These are phyloP conservation scores for Aspidiotus destructor DNA, from an alignment of 2,888 invertebrate species.

Conservation along the genomic window DNA sequence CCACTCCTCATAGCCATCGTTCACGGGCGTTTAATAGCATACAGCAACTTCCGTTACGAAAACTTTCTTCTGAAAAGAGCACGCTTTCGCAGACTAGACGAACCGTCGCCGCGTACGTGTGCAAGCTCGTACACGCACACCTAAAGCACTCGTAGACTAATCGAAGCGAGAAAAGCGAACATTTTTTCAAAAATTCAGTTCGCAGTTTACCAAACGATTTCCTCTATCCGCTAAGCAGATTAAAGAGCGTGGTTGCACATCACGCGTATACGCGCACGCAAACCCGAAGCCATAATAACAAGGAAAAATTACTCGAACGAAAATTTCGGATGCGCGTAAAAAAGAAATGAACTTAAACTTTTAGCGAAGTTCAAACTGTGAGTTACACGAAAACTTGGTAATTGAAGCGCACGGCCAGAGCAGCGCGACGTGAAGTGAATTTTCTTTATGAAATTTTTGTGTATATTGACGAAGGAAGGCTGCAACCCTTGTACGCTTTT, in stretches of 20 bases:
- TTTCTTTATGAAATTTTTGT: background rate
- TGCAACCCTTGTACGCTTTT: too few species aligned
- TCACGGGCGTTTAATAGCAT: too few species aligned
- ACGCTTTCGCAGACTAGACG: too few species aligned
- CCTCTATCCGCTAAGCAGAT: background rate
- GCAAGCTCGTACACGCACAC: too few species aligned
- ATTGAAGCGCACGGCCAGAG: constrained; percentile 26
- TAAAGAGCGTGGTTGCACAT: background rate
- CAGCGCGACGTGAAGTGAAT: constrained; percentile 28
- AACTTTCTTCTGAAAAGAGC: too few species aligned
- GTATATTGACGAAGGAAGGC: background rate
- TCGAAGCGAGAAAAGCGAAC: too few species aligned
- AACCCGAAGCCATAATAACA: constrained; percentile 15
- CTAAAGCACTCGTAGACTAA: too few species aligned
- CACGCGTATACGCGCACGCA: background rate
- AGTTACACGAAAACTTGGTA: constrained; percentile 30
- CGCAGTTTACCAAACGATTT: background rate
- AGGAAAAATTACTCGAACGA: constrained; percentile 29
- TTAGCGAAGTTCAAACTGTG: constrained; percentile 28
- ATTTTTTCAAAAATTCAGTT: too few species aligned
- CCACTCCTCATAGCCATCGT: too few species aligned
- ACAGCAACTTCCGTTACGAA: too few species aligned
- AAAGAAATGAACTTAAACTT: constrained; percentile 30
- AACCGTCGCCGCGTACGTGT: too few species aligned
- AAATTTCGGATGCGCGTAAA: constrained; percentile 19